Percentiles rank a stretch among this genome's conserved stretches.
phyloP scores from a whole-genome alignment of 2,113 vertebrate species.

The Alligator sinensis region DNA sequence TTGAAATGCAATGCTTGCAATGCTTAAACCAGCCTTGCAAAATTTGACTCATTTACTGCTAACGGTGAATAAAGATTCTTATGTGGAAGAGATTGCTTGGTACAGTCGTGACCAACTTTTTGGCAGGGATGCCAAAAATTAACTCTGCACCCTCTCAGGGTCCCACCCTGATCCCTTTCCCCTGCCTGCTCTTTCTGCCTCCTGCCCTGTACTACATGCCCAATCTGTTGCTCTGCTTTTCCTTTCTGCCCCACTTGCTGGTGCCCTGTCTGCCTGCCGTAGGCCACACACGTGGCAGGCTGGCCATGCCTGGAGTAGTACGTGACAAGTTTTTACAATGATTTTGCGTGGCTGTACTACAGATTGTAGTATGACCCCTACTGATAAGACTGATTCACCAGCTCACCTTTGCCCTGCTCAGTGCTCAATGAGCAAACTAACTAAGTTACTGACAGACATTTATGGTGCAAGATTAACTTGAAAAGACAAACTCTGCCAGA shows the following conservation, averaged over 20 bases:
- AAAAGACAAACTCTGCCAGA: neutral
- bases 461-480: neutral
- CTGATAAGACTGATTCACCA: neutral
- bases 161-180: neutral
- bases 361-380: neutral
- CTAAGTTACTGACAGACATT: neutral
- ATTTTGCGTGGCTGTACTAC: neutral
- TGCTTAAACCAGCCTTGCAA: neutral
- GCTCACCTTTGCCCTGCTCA: neutral
- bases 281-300: too few relatives aligned
- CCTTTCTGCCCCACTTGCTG: too few relatives aligned
- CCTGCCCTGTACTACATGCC: too few relatives aligned
- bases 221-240: too few relatives aligned
- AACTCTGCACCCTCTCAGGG: too few relatives aligned
- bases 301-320: neutral
- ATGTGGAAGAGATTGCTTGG: neutral
- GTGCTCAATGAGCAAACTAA: slow-evolving; percentile 32
- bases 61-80: neutral
- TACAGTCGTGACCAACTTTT: too few relatives aligned
- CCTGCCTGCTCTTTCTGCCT: too few relatives aligned
- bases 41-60: neutral
- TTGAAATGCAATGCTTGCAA: neutral
- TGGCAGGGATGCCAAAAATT: too few relatives aligned
- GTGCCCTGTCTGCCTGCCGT: too few relatives aligned
- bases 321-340: neutral